Conservation (phyloP, 2,888 invertebrate genomes). For the Torymus aiolomorphi region DNA sequence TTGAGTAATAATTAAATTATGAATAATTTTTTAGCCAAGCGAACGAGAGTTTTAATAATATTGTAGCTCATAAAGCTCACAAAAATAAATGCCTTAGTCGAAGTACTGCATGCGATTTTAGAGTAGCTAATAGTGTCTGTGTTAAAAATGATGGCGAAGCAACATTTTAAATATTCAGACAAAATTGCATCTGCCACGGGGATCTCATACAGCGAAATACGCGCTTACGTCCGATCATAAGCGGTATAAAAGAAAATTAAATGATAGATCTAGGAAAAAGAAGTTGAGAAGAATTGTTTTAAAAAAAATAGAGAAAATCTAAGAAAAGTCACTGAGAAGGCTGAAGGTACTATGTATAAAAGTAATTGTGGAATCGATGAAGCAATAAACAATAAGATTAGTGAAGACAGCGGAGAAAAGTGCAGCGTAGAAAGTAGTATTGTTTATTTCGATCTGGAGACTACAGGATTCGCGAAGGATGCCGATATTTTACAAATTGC, state of each 20-base stretch:
- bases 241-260: slow-evolving; percentile 32
- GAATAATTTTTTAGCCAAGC: too few relatives aligned
- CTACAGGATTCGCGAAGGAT: too few relatives aligned
- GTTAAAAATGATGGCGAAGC: too few relatives aligned
- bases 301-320: slow-evolving; percentile 45
- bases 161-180: too few relatives aligned
- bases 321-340: slow-evolving; percentile 50
- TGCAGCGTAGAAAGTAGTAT: too few relatives aligned
- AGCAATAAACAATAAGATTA: too few relatives aligned
- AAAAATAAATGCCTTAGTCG: slow-evolving; percentile 56
- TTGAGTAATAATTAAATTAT: too few relatives aligned
- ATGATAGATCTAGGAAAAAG: slow-evolving; percentile 37
- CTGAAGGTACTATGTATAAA: slow-evolving; percentile 50
- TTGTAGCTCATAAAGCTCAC: slow-evolving; percentile 60
- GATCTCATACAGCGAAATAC: slow-evolving; percentile 40
- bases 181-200: too few relatives aligned
- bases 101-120: slow-evolving; percentile 41
- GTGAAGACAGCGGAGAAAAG: too few relatives aligned
- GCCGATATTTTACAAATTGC: too few relatives aligned
- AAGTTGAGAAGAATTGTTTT: slow-evolving; percentile 46
- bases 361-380: slow-evolving; percentile 38
- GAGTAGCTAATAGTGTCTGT: slow-evolving; percentile 42
- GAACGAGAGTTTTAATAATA: too few relatives aligned
- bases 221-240: slow-evolving; percentile 30
- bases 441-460: too few relatives aligned